Evolutionary conservation across 2,888 invertebrate species (phyloP), one percentile per base, ranked within the genome.

Genomic region (Brachypalpus laphriformis): DNA sequence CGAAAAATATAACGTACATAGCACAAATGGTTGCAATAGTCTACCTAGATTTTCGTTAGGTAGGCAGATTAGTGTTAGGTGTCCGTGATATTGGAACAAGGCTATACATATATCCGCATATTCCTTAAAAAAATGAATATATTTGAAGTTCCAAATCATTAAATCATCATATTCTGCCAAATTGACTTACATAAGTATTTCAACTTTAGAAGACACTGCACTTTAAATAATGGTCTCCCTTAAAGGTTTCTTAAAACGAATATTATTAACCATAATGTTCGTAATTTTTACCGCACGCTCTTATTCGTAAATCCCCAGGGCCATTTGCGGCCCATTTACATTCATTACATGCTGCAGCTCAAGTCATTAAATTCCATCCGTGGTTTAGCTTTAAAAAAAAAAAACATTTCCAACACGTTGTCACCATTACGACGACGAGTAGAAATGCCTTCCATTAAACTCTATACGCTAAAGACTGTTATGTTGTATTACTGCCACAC

Each of bases 291-390:
- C 65, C 56, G 18, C 65, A 25, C 25, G 18, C 5, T 34, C 45
- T 49, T 47, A 28, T 66, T 47, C 56, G 47, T 40, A 66, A 66
- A 76, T 76, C 66, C 76, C 37, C 5, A 20, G 49, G 9, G 20
- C 76, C 57, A 66, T 82, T 78, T 75, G 71, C 72, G 72, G 51
- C 71, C 82, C 82, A 82, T 82, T 72, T 65, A 78, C 78, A 82
- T 78, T 82, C 82, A 82, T 82, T 82, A 77, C 49, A 65, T 9
- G 72, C 72, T 72, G 71, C 82, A 72, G 65, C 82, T 66, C 25
- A 66, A 72, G 82, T 78, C 78, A 78, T 82, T 82, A 78, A 82
- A 80, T 72, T 78, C 66, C 71, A 47, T 78, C 72, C 34, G 54
- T 54, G 77, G 71, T 66, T 82, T 59, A 65, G 37, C 71, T 77